Evolutionary conservation across 2,113 vertebrate genomes (phyloP).

Genomic region (Ondatra zibethicus): DNA sequence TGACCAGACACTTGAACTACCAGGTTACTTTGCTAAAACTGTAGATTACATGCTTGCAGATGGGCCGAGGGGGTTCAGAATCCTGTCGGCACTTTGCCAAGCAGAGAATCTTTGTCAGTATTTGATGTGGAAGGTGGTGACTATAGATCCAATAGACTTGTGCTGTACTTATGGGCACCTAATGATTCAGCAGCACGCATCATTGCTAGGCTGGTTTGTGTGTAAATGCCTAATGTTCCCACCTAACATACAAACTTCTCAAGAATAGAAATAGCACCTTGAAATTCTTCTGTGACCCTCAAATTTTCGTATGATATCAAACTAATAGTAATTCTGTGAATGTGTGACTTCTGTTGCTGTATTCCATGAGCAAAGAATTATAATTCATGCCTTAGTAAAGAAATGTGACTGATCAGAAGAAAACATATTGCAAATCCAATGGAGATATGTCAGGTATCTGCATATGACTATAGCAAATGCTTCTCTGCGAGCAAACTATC

Average conservation of each 20-base stretch:
- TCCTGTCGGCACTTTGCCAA: neutral
- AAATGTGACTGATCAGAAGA: conserved; percentile 34
- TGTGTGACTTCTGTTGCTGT: conserved; percentile 18
- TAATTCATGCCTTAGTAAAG: conserved; percentile 55
- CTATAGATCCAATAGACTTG: neutral
- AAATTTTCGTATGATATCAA: neutral
- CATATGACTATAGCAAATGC: conserved; percentile 46
- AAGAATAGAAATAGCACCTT: conserved; percentile 48
- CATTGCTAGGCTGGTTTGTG: conserved; percentile 32
- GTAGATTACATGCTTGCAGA: neutral
- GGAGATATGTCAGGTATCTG: conserved; percentile 37
- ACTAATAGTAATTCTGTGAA: neutral
- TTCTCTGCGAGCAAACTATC: conserved; percentile 57
- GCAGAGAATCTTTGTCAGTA: neutral
- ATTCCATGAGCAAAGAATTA: conserved; percentile 18
- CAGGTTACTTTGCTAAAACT: neutral
- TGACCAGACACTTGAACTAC: neutral
- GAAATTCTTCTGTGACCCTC: conserved; percentile 2
- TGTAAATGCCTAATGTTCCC: conserved; percentile 21
- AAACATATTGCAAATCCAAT: conserved; percentile 30
- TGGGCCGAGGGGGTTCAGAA: neutral
- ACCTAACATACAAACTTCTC: conserved; percentile 22
- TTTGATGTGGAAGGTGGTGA: neutral
- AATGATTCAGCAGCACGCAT: neutral
- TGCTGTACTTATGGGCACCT: neutral